These are phyloP conservation scores for Aegypius monachus DNA, from an alignment of 2,113 vertebrate species.

Conservation along the genomic window DNA sequence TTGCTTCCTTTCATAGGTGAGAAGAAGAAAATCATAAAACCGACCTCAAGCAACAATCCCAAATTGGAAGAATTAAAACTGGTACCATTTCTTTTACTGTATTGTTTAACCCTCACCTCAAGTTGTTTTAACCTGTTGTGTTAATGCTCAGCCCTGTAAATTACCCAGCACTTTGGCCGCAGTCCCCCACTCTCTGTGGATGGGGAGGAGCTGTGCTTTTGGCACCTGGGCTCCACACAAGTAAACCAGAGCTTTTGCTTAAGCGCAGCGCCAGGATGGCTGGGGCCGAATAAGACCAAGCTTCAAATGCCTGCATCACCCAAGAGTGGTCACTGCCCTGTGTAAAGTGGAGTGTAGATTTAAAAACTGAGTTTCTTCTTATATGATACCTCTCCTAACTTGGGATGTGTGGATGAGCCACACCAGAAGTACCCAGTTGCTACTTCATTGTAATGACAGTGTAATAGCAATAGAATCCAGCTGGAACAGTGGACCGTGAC, in stretches of 20 bases:
- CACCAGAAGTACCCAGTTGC: not conserved
- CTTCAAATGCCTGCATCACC: not conserved
- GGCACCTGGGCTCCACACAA: not conserved
- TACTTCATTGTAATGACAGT: not conserved
- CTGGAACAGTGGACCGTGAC: not conserved
- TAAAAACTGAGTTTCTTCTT: not conserved
- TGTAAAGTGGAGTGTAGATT: not conserved
- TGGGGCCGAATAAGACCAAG: not conserved
- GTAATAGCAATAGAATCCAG: not conserved
- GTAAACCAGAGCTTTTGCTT: not conserved
- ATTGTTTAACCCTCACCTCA: not conserved
- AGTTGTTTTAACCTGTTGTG: not conserved
- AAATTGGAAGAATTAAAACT: slow-evolving; percentile 80
- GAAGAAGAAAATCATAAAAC: slow-evolving; percentile 80
- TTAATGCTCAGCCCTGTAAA: not conserved
- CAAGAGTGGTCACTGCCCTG: not conserved
- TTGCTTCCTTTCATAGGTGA: slow-evolving; percentile 70
- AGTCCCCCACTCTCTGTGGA: rapidly evolving
- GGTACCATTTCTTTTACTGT: slow-evolving; percentile 64
- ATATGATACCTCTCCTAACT: not conserved
- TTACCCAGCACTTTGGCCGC: not conserved
- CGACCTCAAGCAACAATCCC: slow-evolving; percentile 71
- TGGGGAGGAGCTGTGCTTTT: not conserved
- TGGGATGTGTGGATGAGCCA: not conserved
- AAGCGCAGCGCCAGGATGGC: not conserved